These are phyloP conservation scores for Casuarius casuarius DNA, from an alignment of 2,113 vertebrate species.

Conservation along the genomic window DNA sequence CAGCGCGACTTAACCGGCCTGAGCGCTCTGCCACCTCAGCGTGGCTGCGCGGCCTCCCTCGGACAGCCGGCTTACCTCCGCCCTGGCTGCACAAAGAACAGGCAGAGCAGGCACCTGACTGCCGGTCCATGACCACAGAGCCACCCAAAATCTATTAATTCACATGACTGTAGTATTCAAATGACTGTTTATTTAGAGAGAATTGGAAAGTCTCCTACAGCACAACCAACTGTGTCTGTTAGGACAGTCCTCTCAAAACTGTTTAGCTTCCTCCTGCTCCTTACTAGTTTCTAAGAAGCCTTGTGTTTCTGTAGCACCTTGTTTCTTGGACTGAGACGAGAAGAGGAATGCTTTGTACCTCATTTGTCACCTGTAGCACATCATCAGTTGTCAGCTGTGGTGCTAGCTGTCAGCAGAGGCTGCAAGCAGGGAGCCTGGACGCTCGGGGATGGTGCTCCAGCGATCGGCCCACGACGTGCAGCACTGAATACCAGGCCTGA, in stretches of 20 bases:
- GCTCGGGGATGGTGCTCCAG: background rate
- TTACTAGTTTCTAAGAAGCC: background rate
- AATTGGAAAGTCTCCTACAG: background rate
- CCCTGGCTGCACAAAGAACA: background rate
- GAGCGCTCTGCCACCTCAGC: background rate
- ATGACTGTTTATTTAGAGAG: background rate
- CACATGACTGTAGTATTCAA: background rate
- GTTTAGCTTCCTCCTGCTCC: background rate
- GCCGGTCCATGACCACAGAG: background rate
- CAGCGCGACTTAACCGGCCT: fast-evolving
- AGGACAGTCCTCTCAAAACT: background rate
- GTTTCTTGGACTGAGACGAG: background rate
- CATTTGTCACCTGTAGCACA: background rate
- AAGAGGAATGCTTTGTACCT: background rate
- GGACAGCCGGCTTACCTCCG: background rate
- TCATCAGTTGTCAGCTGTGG: background rate
- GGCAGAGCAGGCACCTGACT: background rate
- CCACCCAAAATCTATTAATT: background rate
- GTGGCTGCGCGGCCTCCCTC: background rate
- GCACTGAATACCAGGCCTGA: background rate
- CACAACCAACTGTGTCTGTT: background rate
- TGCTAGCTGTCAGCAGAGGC: background rate
- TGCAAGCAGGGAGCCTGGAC: background rate
- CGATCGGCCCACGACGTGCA: background rate
- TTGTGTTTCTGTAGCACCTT: background rate